These are phyloP conservation scores for Augiades crinisus DNA, from an alignment of 2,888 invertebrate species.

Conservation along the genomic window DNA sequence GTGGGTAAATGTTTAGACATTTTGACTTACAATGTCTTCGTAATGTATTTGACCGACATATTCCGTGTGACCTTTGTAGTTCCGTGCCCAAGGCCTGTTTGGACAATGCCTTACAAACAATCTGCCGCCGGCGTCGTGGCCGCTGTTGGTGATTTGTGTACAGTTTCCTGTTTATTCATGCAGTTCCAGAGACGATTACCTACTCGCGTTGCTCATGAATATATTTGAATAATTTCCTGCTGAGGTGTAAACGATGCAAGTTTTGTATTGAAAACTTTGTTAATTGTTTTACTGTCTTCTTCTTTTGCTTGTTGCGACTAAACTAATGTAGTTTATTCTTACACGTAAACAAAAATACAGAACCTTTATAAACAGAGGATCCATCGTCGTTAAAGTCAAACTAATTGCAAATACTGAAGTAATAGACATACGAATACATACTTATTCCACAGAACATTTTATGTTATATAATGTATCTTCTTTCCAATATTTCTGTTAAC, in stretches of 20 bases:
- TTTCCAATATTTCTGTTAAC: no score
- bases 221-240: constrained; percentile 73
- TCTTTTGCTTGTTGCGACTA: not conserved
- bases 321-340: no score
- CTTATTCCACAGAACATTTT: no score
- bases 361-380: no score
- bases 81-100: not conserved
- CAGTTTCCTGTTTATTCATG: constrained; percentile 74
- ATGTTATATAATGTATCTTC: no score
- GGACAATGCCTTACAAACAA: constrained; percentile 13
- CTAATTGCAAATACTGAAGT: no score
- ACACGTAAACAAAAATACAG: no score
- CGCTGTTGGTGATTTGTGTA: constrained; percentile 64
- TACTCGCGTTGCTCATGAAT: constrained; percentile 71
- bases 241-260: constrained; percentile 76
- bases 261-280: constrained; percentile 73
- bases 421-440: no score
- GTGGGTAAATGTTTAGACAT: no score
- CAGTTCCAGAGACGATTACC: constrained; percentile 72
- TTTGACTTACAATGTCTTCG: not conserved
- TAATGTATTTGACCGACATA: not conserved
- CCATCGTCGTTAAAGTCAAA: no score
- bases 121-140: constrained; percentile 11
- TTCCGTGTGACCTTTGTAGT: not conserved
- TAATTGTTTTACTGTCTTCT: constrained; percentile 49